A percentile compares a stretch with the other conserved stretches of the same genome.
These are phyloP conservation scores for Coccyzus lansbergi DNA, from an alignment of 2,797 vertebrate species.

Conservation along the genomic window DNA sequence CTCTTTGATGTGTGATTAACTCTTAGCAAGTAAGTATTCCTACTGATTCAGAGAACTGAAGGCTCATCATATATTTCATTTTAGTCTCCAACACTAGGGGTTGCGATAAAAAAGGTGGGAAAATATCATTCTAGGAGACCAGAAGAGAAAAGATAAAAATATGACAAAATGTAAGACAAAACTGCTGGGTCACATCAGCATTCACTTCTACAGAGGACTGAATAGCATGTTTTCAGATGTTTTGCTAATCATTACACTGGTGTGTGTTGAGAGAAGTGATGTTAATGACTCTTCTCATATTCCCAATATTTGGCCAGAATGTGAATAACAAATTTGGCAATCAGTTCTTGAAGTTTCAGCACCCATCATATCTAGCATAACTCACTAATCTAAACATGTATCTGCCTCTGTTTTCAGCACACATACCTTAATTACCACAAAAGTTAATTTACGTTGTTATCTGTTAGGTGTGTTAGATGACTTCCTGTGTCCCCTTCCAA, in stretches of 20 bases:
- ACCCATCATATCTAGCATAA: neutral
- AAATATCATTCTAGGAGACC: neutral
- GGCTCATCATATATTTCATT: neutral
- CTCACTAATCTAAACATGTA: slow-evolving; percentile 29
- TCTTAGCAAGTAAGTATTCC: neutral
- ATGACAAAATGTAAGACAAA: neutral
- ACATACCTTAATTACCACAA: slow-evolving; percentile 6
- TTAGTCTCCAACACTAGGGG: neutral
- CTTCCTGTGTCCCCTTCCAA: neutral
- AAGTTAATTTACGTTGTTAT: slow-evolving; percentile 36
- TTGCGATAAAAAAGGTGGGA: neutral
- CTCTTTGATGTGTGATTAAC: neutral
- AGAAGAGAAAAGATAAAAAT: neutral
- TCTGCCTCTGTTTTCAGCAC: slow-evolving; percentile 38
- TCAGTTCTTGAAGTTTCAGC: neutral
- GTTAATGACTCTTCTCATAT: neutral
- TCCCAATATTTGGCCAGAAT: neutral
- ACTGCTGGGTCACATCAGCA: neutral
- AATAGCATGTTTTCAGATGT: neutral
- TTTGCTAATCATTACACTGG: neutral
- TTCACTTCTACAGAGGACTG: neutral
- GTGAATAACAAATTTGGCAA: slow-evolving; percentile 22
- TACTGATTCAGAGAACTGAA: neutral
- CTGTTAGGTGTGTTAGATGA: neutral
- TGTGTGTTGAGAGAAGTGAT: neutral